Conservation (phyloP, 2,797 vertebrate species). For the Macrochelys suwanniensis region DNA sequence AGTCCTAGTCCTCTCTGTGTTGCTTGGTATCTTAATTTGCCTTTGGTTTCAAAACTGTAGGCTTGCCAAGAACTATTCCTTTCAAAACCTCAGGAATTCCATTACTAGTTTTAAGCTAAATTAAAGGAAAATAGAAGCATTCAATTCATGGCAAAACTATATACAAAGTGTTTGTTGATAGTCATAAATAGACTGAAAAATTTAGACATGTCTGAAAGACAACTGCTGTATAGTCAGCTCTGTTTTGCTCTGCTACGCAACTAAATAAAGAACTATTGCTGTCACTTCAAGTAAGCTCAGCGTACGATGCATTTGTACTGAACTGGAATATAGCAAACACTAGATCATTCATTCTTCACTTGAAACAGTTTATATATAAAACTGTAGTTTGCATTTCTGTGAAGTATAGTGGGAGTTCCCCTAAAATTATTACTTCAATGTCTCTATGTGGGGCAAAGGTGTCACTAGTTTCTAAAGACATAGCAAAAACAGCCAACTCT, state of each 20-base stretch:
- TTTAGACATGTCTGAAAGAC: conserved; percentile 71
- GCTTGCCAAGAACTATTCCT: conserved; percentile 81
- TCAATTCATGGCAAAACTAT: conserved; percentile 76
- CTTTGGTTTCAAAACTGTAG: conserved; percentile 77
- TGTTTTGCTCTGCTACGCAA: conserved; percentile 49
- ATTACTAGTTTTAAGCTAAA: conserved; percentile 82
- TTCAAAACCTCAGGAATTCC: conserved; percentile 84
- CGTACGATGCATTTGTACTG: neutral
- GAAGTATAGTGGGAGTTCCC: neutral
- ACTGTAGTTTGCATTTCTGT: conserved; percentile 4
- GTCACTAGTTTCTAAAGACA: neutral
- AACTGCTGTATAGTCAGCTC: conserved; percentile 64
- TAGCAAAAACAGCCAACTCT: neutral
- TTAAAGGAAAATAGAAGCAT: conserved; percentile 82
- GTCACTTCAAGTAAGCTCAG: conserved; percentile 32
- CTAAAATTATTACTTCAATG: conserved; percentile 21
- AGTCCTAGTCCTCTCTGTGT: conserved; percentile 69
- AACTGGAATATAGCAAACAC: neutral
- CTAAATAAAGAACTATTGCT: conserved; percentile 61
- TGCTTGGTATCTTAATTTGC: conserved; percentile 81
- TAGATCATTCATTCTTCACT: neutral
- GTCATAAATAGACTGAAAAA: conserved; percentile 81
- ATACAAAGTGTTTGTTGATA: conserved; percentile 81
- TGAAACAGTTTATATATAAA: neutral
- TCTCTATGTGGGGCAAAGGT: conserved; percentile 11